Evolutionary conservation across 2,797 vertebrate species (phyloP).

Genomic region (Notolabrus celidotus): DNA sequence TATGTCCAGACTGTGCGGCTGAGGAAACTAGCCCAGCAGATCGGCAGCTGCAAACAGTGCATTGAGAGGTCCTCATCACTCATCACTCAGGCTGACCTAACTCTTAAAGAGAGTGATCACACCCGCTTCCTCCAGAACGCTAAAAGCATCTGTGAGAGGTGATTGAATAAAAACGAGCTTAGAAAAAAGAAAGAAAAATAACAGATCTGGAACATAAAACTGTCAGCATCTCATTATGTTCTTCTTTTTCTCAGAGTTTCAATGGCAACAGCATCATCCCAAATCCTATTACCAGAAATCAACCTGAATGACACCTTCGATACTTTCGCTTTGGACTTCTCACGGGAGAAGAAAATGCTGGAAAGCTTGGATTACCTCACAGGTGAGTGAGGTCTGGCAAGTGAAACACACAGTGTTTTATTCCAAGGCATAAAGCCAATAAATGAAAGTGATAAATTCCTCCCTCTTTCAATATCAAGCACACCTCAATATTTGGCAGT

Average conservation of each 20-base stretch:
- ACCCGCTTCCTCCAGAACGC: slow-evolving; percentile 96
- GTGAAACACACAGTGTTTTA: no score
- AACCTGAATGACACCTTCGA: slow-evolving; percentile 98
- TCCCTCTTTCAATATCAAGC: neutral
- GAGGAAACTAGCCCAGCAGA: slow-evolving; percentile 97
- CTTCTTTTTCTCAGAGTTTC: slow-evolving; percentile 88
- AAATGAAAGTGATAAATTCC: neutral
- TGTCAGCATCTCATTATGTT: slow-evolving; percentile 1
- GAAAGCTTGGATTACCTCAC: slow-evolving; percentile 99
- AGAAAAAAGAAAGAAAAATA: neutral
- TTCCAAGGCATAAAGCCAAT: neutral
- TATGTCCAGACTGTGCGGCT: slow-evolving; percentile 89
- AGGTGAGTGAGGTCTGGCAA: slow-evolving; percentile 85
- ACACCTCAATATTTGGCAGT: neutral
- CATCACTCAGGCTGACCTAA: slow-evolving; percentile 95
- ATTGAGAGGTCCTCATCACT: slow-evolving; percentile 96
- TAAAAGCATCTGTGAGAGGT: slow-evolving; percentile 98
- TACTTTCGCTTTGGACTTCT: slow-evolving; percentile 97
- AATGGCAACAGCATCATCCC: slow-evolving; percentile 98
- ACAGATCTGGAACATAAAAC: neutral
- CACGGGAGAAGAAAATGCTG: slow-evolving; percentile 96
- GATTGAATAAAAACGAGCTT: slow-evolving; percentile 25
- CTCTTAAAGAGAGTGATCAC: slow-evolving; percentile 95
- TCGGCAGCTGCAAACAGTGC: slow-evolving; percentile 97
- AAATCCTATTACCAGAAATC: slow-evolving; percentile 98